Evolutionary conservation across 2,888 invertebrate species (phyloP), one percentile per base, ranked within the genome.

Genomic region (Chironomus tentans): DNA sequence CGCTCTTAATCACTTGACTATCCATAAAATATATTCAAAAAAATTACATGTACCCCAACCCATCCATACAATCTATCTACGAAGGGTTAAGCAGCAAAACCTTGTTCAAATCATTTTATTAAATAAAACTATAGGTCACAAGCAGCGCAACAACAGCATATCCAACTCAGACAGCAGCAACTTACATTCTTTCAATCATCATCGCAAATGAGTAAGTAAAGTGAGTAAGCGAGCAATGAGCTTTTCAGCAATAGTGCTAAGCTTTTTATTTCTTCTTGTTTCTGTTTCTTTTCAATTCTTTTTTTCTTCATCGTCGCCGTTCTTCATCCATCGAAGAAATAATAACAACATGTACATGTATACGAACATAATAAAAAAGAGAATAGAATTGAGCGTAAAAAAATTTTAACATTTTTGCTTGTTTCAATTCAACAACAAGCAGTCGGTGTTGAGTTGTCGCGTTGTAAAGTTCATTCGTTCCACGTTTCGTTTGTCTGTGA

Each of bases 391-490:
- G 65, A 65, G 65, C 65, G 65, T 65, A 65, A 65, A 50, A 50
- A 65, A 24, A 15, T 22, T 65, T 65, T 65, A 65, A 65, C 65
- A 65, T 65, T 65, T 65, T 65, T 24, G 21, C 56, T 56, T 56
- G 15, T 56, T 18, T 7, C 50, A 56, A 15, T 38, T 38, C 38
- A 38, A 56, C 15, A 15, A 15, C n/a, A 21, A 21, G 18, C 65
- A 65, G 65, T 65, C 65, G 22, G 65, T 65, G 65, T 65, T 65
- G 65, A 65, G 65, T 65, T 65, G 65, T 65, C 65, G 65, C 65
- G 65, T 65, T 65, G 65, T 21, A 65, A 65, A 65, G 65, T 65
- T 65, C 65, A 65, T 24, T 24, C 65, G 38, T 56, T 18, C n/a
- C n/a, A 56, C 56, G 18, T 56, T 56, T 56, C 56, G 56, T 56